phyloP scores from a whole-genome alignment of 2,888 invertebrate genomes.

The Dermolepida albohirtum region DNA sequence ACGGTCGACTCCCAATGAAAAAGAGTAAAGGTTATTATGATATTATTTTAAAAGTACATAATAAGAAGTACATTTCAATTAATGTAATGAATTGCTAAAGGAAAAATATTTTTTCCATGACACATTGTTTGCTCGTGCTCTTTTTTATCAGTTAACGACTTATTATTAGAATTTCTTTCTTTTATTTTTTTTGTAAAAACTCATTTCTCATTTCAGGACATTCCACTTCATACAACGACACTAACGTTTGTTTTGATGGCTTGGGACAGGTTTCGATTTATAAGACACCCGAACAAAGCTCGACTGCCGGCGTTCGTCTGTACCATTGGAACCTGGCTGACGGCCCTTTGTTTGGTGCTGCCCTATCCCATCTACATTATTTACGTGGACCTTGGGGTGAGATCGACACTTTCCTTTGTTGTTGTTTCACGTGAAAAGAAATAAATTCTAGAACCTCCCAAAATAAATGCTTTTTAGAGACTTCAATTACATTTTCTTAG shows the following conservation, averaged over 20 bases:
- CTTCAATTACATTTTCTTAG: no score
- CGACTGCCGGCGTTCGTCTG: constrained; percentile 76
- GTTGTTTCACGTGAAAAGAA: no score
- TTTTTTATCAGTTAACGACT: no score
- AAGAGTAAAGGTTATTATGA: no score
- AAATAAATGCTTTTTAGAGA: no score
- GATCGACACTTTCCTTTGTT: constrained; percentile 48
- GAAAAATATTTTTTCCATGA: no score
- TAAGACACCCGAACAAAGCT: constrained; percentile 74
- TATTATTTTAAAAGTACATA: no score
- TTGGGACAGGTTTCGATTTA: constrained; percentile 75
- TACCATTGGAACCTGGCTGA: constrained; percentile 77
- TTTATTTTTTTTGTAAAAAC: background rate
- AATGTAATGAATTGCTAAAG: no score
- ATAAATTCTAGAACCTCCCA: no score
- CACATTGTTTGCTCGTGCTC: no score
- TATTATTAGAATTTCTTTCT: background rate
- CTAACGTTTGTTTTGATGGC: constrained; percentile 77
- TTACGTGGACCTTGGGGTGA: constrained; percentile 77
- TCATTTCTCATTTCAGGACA: constrained; percentile 70
- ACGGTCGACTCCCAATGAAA: no score
- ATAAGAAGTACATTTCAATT: no score
- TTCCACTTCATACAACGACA: constrained; percentile 77
- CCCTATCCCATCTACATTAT: constrained; percentile 81
- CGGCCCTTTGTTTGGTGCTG: constrained; percentile 76